Evolutionary conservation across 2,888 invertebrate species (phyloP), one percentile per base, ranked within the genome.

Genomic region (Amphimallon solstitiale): DNA sequence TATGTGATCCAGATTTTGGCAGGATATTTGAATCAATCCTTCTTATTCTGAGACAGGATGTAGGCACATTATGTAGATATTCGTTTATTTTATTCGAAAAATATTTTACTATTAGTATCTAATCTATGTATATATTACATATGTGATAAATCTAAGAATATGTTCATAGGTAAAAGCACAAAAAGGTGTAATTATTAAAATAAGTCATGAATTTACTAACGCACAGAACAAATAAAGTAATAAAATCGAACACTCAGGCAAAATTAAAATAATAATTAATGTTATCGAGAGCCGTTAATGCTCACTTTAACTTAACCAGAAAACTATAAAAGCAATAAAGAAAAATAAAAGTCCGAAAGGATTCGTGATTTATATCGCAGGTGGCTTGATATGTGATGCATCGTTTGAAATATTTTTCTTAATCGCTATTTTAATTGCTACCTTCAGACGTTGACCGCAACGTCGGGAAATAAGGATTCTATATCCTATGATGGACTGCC

Each of bases 311-410:
- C 51, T 61, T 65, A 52, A 60, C 51, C 54, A 51, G 43, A 66
- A 66, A 66, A 52, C 66, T 66, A 62, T 66, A 62, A 66, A 66
- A 63, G 66, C 49, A 49, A 63, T 66, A 66, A 66, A 66, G 56
- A 66, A 66, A 66, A 66, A 66, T 21, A 63, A 56, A 59, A 52
- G 59, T 54, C 56, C 35, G 54, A 59, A 68, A 65, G 63, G 63
- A 68, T 52, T 52, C 68, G 76, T 80, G 79, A 80, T 81, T 80
- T 81, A 81, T 77, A 73, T 66, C 71, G 72, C 79, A 79, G 79
- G 76, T 78, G 80, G 75, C 71, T 77, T 80, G 81, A 80, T 81
- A 80, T 80, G 81, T 81, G 80, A 79, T 72, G 78, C 77, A 77
- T 77, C 77, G 78, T 77, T 77, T 74, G 71, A 75, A 75, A 76